Evolutionary conservation across 2,797 vertebrate species (phyloP).

Genomic region (Rhabdophis nuchalis): DNA sequence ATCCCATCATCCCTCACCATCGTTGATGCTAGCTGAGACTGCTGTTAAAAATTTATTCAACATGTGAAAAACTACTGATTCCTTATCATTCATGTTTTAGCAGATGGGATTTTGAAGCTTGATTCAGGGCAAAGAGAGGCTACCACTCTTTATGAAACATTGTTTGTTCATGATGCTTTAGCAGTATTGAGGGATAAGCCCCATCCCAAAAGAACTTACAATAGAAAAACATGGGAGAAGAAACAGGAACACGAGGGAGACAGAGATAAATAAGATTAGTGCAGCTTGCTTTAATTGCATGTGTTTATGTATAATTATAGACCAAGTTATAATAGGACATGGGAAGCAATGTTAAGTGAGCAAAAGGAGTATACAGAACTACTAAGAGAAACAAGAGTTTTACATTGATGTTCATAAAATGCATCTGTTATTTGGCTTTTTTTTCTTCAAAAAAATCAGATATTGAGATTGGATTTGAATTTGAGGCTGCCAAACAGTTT

Average conservation of each 20-base stretch:
- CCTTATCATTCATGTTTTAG: not conserved
- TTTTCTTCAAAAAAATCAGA: not conserved
- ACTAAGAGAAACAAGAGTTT: not conserved
- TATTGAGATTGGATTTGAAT: not conserved
- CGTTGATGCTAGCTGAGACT: not conserved
- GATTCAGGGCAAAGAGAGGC: not conserved
- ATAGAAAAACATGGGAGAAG: not conserved
- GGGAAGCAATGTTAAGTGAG: not conserved
- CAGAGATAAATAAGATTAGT: not conserved
- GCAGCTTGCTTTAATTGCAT: not conserved
- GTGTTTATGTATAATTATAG: not conserved
- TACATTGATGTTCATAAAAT: not conserved
- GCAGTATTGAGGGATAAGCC: not conserved
- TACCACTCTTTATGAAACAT: not conserved
- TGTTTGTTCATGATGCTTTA: not conserved
- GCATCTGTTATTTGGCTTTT: not conserved
- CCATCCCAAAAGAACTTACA: not conserved
- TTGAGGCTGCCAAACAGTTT: not conserved
- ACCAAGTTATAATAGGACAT: not conserved
- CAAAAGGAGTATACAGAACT: not conserved
- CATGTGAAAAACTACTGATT: not conserved
- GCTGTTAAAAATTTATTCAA: not conserved
- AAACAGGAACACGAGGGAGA: not conserved
- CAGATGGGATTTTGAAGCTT: not conserved
- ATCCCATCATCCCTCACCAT: not conserved